phyloP scores from a whole-genome alignment of 2,888 invertebrate genomes.

The Meta bourneti region DNA sequence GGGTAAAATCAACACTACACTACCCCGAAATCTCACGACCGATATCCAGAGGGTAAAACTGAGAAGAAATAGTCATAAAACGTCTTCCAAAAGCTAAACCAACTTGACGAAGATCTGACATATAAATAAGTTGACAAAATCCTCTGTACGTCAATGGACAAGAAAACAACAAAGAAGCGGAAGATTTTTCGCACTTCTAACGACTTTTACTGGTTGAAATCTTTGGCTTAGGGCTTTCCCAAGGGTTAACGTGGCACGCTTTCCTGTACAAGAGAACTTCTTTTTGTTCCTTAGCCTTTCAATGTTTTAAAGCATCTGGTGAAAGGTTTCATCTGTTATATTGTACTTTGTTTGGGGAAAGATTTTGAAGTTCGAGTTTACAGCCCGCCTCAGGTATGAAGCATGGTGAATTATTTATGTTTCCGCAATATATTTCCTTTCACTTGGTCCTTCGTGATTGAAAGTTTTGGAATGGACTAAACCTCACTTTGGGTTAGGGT shows the following conservation, averaged over 20 bases:
- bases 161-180: neutral
- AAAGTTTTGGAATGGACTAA: constrained; percentile 7
- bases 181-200: neutral
- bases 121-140: constrained; percentile 14
- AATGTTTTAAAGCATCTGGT: constrained; percentile 3
- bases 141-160: neutral
- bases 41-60: too few relatives aligned
- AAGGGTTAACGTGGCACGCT: neutral
- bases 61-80: too few relatives aligned
- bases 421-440: neutral
- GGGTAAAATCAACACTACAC: too few relatives aligned
- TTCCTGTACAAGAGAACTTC: neutral
- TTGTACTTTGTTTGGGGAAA: constrained; percentile 9
- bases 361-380: constrained; percentile 17
- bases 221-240: constrained; percentile 11
- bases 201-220: constrained; percentile 21
- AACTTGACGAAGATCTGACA: neutral
- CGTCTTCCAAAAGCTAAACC: neutral
- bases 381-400: neutral
- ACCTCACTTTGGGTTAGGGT: neutral
- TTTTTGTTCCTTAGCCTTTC: neutral
- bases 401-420: constrained; percentile 25
- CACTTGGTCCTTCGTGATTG: constrained; percentile 12
- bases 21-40: too few relatives aligned
- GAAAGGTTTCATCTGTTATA: constrained; percentile 17